Evolutionary conservation across 2,797 vertebrate genomes (phyloP).

Genomic region (Cottoperca gobio): DNA sequence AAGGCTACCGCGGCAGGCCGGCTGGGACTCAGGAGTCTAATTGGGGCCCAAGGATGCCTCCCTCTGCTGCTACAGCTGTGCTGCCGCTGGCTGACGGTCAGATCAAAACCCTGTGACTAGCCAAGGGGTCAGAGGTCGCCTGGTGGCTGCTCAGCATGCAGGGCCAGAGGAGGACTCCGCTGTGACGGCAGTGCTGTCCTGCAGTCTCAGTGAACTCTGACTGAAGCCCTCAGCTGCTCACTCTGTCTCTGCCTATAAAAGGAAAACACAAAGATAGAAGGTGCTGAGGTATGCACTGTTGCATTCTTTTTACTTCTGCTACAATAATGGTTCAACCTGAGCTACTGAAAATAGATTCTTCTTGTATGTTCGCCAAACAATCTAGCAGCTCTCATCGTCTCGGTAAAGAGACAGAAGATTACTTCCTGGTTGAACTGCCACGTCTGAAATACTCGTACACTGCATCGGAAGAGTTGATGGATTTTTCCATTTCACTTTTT

Average conservation of each 20-base stretch:
- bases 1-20: conserved; percentile 54
- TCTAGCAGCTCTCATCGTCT: neutral
- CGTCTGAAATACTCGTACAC: neutral
- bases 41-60: conserved; percentile 76
- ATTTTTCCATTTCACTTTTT: neutral
- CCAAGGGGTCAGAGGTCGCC: conserved; percentile 70
- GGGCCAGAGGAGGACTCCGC: conserved; percentile 43
- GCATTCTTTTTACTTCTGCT: neutral
- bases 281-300: conserved; percentile 6
- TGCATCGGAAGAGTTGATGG: neutral
- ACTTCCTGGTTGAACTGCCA: neutral
- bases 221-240: conserved; percentile 60
- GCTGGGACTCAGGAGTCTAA: conserved; percentile 74
- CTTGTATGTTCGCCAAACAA: neutral
- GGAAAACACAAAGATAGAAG: conserved; percentile 8
- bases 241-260: conserved; percentile 20
- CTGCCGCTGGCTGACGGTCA: conserved; percentile 63
- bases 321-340: neutral
- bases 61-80: conserved; percentile 77
- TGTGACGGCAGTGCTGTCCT: conserved; percentile 41
- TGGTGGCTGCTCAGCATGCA: conserved; percentile 64
- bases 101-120: conserved; percentile 70
- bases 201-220: conserved; percentile 62
- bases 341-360: neutral
- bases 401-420: neutral